Conservation (phyloP, 2,797 vertebrate genomes). For the Anabacerthia variegaticeps region DNA sequence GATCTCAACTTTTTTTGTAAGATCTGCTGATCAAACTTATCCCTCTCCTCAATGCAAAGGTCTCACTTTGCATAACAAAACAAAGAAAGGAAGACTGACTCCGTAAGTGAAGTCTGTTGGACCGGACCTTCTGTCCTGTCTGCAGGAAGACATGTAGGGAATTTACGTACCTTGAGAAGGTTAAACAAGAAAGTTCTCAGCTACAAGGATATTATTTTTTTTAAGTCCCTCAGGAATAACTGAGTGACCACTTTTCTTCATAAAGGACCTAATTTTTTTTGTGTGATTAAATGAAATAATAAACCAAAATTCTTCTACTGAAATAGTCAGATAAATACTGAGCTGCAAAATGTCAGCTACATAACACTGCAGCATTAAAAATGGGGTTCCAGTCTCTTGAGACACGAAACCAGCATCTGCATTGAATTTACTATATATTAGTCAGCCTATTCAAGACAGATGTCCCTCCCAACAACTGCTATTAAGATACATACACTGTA, state of each 20-base stretch:
- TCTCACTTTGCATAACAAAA: not conserved
- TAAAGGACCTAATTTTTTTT: not conserved
- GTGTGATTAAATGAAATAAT: not conserved
- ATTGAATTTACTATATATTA: not conserved
- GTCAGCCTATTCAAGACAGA: not conserved
- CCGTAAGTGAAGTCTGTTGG: not conserved
- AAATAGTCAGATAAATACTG: not conserved
- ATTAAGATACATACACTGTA: not conserved
- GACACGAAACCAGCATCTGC: not conserved
- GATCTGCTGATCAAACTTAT: not conserved
- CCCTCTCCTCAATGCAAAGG: not conserved
- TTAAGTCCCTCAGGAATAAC: not conserved
- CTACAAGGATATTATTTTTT: not conserved
- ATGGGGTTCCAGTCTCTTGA: not conserved
- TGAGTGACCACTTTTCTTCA: not conserved
- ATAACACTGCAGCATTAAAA: not conserved
- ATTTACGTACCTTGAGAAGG: not conserved
- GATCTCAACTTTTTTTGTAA: not conserved
- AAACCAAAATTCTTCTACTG: not conserved
- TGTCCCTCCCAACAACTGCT: not conserved
- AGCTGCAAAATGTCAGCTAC: not conserved
- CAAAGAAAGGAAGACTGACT: not conserved
- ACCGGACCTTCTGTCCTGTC: not conserved
- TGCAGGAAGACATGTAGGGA: not conserved
- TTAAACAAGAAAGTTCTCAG: not conserved